Base-by-base conservation (phyloP, 2,797 vertebrate species). In the Lepilemur septentrionalis region DNA sequence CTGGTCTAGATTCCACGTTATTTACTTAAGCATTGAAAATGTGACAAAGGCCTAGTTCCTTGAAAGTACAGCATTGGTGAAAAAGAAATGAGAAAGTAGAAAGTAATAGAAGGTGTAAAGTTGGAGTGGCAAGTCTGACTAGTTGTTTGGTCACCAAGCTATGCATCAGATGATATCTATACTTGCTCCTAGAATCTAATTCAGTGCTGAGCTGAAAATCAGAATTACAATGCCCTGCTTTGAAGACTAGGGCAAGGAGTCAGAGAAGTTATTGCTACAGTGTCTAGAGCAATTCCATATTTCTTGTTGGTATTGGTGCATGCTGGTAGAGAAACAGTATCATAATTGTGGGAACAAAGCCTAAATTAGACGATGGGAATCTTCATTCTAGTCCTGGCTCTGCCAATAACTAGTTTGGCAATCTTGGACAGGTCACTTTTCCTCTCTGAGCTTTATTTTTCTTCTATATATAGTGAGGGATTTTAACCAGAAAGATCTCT, bases 321-420 rank as follows among this genome's bases (percentile, higher is more conserved):
- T 14, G 63, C 5, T 43, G 22, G 3, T 38, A 48, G 35, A 90
- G 18, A 87, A 7, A 79, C 5, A 91, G 6, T 85, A 22, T n/a
- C 12, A 65, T 14, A 20, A 55, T 13, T 22, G 11, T 17, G 9
- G 2, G 0, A 0, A 22, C 57, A 57, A 69, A 4, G 2, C 2
- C 17, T 83, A 43, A 6, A 63, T 76, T 83, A 92, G 38, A 10
- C 22, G 12, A 18, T 14, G 82, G n/a, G 13, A 93, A 81, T 9
- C 5, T 89, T 25, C 20, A 69, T 63, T 89, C 15, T 73, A 84
- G 30, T 76, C 15, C 22, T n/a, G 1, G 20, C 46, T 93, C 46
- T 81, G 13, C 23, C 13, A 84, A 38, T 73, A 78, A 32, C 52
- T 65, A 73, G 10, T 35, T 79, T n/a, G 23, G 15, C 23, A 84